Evolutionary conservation across 2,797 vertebrate species (phyloP).

Genomic region (Tokudaia tokunoshimensis): DNA sequence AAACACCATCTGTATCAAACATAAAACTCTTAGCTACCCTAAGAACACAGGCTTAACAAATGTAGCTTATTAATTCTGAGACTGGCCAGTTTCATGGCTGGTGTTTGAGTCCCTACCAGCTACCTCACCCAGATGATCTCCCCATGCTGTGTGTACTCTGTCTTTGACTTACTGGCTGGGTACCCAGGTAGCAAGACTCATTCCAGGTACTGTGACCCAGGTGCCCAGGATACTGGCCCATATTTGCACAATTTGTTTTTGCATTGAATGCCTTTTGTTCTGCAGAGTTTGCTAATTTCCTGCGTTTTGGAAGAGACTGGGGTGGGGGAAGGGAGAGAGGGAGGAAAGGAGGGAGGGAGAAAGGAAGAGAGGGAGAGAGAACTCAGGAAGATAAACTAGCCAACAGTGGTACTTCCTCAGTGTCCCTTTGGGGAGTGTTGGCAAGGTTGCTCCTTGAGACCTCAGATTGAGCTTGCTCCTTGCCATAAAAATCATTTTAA

Average conservation of each 20-base stretch:
- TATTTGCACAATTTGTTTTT: neutral
- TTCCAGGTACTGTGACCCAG: rapidly evolving
- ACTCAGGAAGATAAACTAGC: neutral
- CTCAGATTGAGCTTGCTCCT: conserved; percentile 74
- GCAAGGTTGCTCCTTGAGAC: conserved; percentile 58
- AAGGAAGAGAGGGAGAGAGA: neutral
- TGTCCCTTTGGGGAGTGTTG: conserved; percentile 70
- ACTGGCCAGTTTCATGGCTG: conserved; percentile 55
- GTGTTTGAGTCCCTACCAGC: conserved; percentile 31
- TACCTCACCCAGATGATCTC: conserved; percentile 17
- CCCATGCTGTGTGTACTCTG: neutral
- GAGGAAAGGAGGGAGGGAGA: too few species aligned
- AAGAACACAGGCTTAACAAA: conserved; percentile 71
- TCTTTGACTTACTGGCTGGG: conserved; percentile 13
- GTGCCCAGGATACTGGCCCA: neutral
- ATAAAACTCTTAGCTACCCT: conserved; percentile 78
- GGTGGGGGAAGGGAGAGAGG: neutral
- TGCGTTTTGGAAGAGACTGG: rapidly evolving
- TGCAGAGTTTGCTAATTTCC: neutral
- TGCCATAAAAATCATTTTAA: conserved; percentile 84
- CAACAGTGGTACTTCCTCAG: conserved; percentile 64
- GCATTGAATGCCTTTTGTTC: neutral
- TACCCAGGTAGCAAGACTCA: neutral
- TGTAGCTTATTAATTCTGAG: conserved; percentile 57
- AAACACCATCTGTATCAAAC: conserved; percentile 87